Conservation (phyloP, 2,888 invertebrate species). For the Chymomyza caudatula region DNA sequence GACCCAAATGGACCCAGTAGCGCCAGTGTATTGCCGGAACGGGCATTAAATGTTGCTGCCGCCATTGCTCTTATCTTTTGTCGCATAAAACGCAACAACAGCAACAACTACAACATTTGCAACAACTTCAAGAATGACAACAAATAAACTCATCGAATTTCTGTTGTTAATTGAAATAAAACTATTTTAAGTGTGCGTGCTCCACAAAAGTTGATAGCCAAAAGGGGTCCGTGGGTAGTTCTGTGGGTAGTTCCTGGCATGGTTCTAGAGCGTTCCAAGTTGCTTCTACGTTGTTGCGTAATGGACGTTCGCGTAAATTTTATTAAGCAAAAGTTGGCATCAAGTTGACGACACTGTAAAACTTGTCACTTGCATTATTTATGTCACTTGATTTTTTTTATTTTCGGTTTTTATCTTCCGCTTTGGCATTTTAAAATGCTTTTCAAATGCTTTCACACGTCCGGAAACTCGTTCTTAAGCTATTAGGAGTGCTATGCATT, state of each 20-base stretch:
- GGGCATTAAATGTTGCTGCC: constrained; percentile 55
- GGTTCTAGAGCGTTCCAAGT: neutral
- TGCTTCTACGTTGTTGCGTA: constrained; percentile 1
- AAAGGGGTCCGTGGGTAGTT: neutral
- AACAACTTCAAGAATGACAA: constrained; percentile 17
- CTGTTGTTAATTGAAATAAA: constrained; percentile 71
- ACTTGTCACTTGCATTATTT: constrained; percentile 3
- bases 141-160: constrained; percentile 72
- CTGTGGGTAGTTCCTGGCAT: neutral
- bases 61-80: constrained; percentile 66
- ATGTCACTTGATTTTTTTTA: neutral
- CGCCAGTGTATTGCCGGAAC: constrained; percentile 1
- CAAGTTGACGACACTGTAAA: constrained; percentile 11
- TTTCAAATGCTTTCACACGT: neutral
- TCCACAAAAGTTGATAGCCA: neutral
- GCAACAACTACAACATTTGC: neutral
- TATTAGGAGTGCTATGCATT: too few species aligned
- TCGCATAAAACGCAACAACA: constrained; percentile 61
- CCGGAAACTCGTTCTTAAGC: too few species aligned
- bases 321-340: constrained; percentile 24
- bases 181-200: constrained; percentile 57
- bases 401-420: too few species aligned
- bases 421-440: neutral
- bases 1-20: neutral
- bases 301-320: constrained; percentile 24